Evolutionary conservation across 2,888 invertebrate species (phyloP).

Genomic region (Mythimna pallens): DNA sequence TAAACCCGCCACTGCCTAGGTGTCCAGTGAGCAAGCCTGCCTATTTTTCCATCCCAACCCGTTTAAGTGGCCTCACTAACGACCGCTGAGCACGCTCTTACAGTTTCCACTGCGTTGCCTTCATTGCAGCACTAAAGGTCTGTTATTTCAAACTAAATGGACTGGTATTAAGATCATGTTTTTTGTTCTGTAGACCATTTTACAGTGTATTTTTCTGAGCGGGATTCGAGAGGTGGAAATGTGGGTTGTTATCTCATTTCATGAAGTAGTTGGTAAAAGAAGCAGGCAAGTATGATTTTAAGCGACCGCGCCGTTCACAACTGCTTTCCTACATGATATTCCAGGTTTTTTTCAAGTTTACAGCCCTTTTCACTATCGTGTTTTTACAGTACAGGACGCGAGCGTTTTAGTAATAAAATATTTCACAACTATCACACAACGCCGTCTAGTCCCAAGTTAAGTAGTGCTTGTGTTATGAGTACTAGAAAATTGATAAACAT

Average conservation of each 20-base stretch:
- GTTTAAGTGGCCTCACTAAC: conserved; percentile 30
- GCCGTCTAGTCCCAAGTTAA: too few species aligned
- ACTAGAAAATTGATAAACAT: too few species aligned
- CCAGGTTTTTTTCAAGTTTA: neutral
- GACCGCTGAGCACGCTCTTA: conserved; percentile 39
- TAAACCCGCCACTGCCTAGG: too few species aligned
- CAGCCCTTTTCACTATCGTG: too few species aligned
- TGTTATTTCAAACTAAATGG: conserved; percentile 42
- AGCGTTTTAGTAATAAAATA: too few species aligned
- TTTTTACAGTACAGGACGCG: too few species aligned
- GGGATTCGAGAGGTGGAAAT: conserved; percentile 4
- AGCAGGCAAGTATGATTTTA: neutral
- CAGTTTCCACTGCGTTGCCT: conserved; percentile 28
- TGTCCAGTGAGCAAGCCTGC: conserved; percentile 5
- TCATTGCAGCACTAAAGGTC: conserved; percentile 35
- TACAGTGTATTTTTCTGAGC: conserved; percentile 5
- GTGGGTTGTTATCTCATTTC: neutral
- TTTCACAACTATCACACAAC: too few species aligned
- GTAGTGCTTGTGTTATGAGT: too few species aligned
- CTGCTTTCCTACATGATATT: neutral
- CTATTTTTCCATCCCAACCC: conserved; percentile 29
- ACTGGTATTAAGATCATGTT: conserved; percentile 21
- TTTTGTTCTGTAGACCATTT: conserved; percentile 11
- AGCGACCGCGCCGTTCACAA: neutral
- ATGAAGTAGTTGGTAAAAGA: neutral